Percentiles rank a stretch among this genome's conserved stretches.
These are phyloP conservation scores for Nudaria mundana DNA, from an alignment of 2,888 invertebrate genomes.

Conservation along the genomic window DNA sequence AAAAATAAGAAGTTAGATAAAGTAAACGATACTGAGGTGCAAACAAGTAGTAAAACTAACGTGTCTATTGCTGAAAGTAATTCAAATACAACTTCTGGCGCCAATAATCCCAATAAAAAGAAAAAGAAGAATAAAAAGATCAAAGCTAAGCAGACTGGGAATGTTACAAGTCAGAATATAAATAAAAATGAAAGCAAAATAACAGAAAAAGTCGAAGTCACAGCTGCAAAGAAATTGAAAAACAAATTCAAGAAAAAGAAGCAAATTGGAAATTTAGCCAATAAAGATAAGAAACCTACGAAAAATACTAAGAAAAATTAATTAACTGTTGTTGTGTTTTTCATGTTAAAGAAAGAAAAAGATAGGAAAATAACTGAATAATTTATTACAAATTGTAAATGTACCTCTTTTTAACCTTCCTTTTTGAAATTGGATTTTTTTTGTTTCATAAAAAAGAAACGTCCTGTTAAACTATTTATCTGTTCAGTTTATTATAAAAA, in stretches of 20 bases:
- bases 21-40: conserved; percentile 8
- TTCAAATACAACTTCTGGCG: conserved; percentile 12
- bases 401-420: too few relatives aligned
- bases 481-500: too few relatives aligned
- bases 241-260: conserved; percentile 60
- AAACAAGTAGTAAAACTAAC: conserved; percentile 11
- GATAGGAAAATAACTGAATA: neutral
- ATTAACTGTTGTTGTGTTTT: too few relatives aligned
- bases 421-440: too few relatives aligned
- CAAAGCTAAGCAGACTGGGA: conserved; percentile 17
- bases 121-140: conserved; percentile 43
- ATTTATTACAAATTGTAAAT: too few relatives aligned
- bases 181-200: conserved; percentile 44
- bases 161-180: conserved; percentile 8
- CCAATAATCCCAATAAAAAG: conserved; percentile 37
- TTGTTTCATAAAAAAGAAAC: too few relatives aligned
- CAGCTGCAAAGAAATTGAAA: conserved; percentile 59
- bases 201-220: conserved; percentile 47
- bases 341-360: too few relatives aligned
- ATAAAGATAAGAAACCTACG: conserved; percentile 36
- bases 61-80: conserved; percentile 13
- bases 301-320: too few relatives aligned
- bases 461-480: too few relatives aligned
- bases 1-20: conserved; percentile 19
- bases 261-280: conserved; percentile 55